Percentiles rank a stretch among this genome's conserved stretches.
phyloP scores from a whole-genome alignment of 1,140 invertebrate genomes.

The Drosophila seguyi region DNA sequence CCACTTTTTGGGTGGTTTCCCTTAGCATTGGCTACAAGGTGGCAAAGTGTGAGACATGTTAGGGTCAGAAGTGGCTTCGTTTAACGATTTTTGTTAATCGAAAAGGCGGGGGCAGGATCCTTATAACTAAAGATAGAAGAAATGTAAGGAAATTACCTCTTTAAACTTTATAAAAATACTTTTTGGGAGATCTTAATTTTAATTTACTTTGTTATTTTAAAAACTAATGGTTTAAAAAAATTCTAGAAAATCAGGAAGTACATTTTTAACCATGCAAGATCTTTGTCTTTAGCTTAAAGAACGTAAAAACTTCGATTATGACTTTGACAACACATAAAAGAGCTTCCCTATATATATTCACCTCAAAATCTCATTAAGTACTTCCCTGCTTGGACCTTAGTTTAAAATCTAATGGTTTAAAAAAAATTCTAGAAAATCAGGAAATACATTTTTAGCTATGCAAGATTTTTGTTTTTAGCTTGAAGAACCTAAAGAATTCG shows the following conservation, averaged over 20 bases:
- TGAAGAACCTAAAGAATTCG: not conserved
- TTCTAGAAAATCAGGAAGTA: not conserved
- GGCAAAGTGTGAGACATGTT: conserved; percentile 6
- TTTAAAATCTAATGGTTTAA: not conserved
- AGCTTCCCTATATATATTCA: no score
- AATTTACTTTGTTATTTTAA: not conserved
- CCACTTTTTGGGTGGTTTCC: conserved; percentile 14
- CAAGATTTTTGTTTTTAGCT: not conserved
- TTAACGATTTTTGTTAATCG: not conserved
- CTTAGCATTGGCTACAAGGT: not conserved
- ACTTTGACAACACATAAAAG: no score
- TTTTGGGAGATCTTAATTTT: not conserved
- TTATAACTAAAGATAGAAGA: not conserved
- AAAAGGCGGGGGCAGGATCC: not conserved
- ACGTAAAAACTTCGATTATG: no score
- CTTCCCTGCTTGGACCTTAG: no score
- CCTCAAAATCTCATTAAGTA: no score
- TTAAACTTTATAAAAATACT: not conserved
- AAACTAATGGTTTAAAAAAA: not conserved
- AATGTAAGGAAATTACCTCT: not conserved
- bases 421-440: not conserved
- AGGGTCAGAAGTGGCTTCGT: not conserved
- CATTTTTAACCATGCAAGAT: not conserved
- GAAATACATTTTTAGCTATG: not conserved
- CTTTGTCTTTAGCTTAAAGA: not conserved